These are phyloP conservation scores for Palythoa caribaeorum DNA, from an alignment of 92 coral and sea anemone species.

Conservation along the genomic window DNA sequence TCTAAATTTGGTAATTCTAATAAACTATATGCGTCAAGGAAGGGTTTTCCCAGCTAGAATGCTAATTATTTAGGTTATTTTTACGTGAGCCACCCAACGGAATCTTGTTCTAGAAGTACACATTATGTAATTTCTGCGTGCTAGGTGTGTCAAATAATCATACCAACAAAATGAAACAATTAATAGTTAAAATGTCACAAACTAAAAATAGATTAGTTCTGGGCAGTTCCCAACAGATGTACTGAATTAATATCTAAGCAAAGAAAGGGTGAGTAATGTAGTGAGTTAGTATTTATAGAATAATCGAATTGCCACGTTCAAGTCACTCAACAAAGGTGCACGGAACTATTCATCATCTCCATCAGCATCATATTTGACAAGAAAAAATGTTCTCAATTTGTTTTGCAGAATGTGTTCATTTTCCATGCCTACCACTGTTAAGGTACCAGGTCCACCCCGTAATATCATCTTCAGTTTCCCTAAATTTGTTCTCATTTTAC, in stretches of 20 bases:
- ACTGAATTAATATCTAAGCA: no score
- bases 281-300: no score
- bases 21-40: no score
- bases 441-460: neutral
- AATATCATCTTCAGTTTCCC: slow-evolving; percentile 12
- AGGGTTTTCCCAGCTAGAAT: no score
- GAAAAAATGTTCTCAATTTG: slow-evolving; percentile 23
- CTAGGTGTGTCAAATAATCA: neutral
- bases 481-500: slow-evolving; percentile 1
- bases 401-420: slow-evolving; percentile 4
- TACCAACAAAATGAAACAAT: neutral
- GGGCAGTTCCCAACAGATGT: neutral
- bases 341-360: slow-evolving; percentile 22
- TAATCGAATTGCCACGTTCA: slow-evolving; percentile 24
- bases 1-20: no score
- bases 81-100: no score
- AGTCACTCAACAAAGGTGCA: slow-evolving; percentile 29
- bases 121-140: no score
- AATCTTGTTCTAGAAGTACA: no score
- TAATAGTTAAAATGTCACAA: neutral
- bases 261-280: no score
- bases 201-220: neutral
- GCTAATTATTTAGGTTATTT: no score
- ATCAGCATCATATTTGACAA: slow-evolving; percentile 30
- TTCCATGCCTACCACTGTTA: slow-evolving; percentile 4